A percentile compares a stretch with the other conserved stretches of the same genome.
Conservation (phyloP, 2,797 vertebrate species). For the Tauraco hartlaubi region DNA sequence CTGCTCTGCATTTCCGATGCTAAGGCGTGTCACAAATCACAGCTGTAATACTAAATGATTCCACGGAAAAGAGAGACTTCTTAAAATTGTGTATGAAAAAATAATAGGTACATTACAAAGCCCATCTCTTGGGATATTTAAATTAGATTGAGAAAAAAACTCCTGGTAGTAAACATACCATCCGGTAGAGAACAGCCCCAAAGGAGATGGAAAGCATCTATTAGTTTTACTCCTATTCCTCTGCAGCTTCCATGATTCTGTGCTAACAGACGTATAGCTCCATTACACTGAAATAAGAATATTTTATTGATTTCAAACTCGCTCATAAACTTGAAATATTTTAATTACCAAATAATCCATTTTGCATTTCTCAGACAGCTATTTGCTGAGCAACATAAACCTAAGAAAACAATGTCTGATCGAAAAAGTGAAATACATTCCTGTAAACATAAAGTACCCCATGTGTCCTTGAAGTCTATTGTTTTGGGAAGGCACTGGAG, state of each 20-base stretch:
- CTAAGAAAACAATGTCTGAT: background rate
- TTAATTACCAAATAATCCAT: slow-evolving; percentile 55
- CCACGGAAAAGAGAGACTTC: background rate
- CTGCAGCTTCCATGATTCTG: background rate
- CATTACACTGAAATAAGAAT: background rate
- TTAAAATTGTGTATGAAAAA: background rate
- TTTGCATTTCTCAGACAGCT: slow-evolving; percentile 20
- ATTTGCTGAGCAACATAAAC: slow-evolving; percentile 22
- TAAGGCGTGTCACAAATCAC: background rate
- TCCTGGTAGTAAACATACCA: background rate
- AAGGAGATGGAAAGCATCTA: background rate
- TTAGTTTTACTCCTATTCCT: background rate
- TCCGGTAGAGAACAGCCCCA: background rate
- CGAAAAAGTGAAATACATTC: slow-evolving; percentile 9
- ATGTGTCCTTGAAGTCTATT: slow-evolving; percentile 1
- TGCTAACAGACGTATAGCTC: background rate
- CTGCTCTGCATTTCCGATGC: background rate
- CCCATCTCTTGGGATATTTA: background rate
- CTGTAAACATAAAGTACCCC: background rate
- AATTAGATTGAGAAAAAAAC: background rate
- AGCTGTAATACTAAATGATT: background rate
- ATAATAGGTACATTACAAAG: background rate
- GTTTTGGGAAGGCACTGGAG: background rate
- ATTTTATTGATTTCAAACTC: slow-evolving; percentile 25
- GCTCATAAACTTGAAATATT: slow-evolving; percentile 52